phyloP scores from a whole-genome alignment of 2,888 invertebrate genomes.

The Choristoneura rosaceana region DNA sequence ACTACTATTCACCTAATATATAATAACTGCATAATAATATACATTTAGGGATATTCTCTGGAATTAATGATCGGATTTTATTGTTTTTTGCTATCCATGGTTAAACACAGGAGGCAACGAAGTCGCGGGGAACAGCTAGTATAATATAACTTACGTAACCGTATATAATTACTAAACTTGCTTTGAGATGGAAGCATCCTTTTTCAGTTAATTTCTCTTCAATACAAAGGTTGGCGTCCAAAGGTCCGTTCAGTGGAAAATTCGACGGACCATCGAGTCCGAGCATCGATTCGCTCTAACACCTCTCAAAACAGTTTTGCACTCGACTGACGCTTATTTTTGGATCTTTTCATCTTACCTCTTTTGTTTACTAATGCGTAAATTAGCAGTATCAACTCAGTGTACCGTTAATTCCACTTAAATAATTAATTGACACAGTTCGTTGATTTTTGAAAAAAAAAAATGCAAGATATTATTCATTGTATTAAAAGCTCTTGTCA shows the following conservation, averaged over 20 bases:
- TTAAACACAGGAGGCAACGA: too few relatives aligned
- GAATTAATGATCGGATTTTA: too few relatives aligned
- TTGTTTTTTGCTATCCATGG: not conserved
- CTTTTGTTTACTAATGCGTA: slow-evolving; percentile 74
- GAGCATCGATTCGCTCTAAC: slow-evolving; percentile 79
- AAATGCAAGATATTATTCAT: not conserved
- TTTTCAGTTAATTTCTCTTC: slow-evolving; percentile 78
- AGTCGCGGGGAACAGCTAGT: not conserved
- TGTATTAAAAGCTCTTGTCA: slow-evolving; percentile 42
- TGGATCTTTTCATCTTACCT: slow-evolving; percentile 81
- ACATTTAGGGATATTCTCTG: too few relatives aligned
- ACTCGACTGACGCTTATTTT: slow-evolving; percentile 81
- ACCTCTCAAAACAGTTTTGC: slow-evolving; percentile 83
- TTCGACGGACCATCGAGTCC: slow-evolving; percentile 81
- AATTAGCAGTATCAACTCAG: slow-evolving; percentile 56
- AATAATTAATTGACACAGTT: slow-evolving; percentile 12
- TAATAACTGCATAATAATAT: too few relatives aligned
- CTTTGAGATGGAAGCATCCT: slow-evolving; percentile 74
- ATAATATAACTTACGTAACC: slow-evolving; percentile 57
- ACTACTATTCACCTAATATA: too few relatives aligned
- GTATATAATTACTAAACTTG: slow-evolving; percentile 61
- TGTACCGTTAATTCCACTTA: slow-evolving; percentile 22
- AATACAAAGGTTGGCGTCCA: slow-evolving; percentile 79
- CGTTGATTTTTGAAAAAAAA: not conserved
- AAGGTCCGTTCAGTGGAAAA: slow-evolving; percentile 83